Base-by-base conservation (phyloP, 2,797 vertebrate species). In the Cirrhinus molitorella region DNA sequence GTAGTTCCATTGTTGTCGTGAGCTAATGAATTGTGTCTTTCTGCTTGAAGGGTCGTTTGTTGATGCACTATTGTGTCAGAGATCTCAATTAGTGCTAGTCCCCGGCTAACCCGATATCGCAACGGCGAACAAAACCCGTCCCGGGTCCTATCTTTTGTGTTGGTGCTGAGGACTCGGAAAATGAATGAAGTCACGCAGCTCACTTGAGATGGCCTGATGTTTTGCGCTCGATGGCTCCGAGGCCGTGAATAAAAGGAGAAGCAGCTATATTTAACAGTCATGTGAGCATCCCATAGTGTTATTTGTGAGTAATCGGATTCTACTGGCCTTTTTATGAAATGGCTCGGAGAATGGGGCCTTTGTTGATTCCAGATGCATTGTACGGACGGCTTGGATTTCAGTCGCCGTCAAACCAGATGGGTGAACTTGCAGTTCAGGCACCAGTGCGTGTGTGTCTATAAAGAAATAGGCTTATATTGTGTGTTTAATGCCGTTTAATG, bases 201-300 rank as follows among this genome's bases (percentile, higher is more conserved):
- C 0, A 25, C 66, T 85, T 45, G 51, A 76, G 70, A 76, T 51
- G 81, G 16, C 68, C 66, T 16, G 73, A 12, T 37, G 16, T 43
- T n/a, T 68, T 40, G 31, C 43, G 40, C 34, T 0, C 11, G 14
- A 40, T n/a, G 8, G 55, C 75, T 83, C 25, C 5, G 1, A 80
- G 72, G 59, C 70, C 2, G 2, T 47, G 57, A 81, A 67, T 68
- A 43, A 85, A 85, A 70, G 47, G 68, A 43, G 71, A 86, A 68
- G 47, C 53, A 16, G 76, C 34, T 85, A 79, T 83, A 86, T 84
- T 86, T 83, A 83, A 43, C 37, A 19, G 79, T 89, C 85, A 87
- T 89, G 85, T 89, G 88, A 86, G 40, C 66, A 63, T 75, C 72
- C 51, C 51, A 19, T 79, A 66, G 80, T 75, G 77, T 79, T 79